Base-by-base conservation (phyloP, 2,113 vertebrate genomes). In the Callocephalon fimbriatum region DNA sequence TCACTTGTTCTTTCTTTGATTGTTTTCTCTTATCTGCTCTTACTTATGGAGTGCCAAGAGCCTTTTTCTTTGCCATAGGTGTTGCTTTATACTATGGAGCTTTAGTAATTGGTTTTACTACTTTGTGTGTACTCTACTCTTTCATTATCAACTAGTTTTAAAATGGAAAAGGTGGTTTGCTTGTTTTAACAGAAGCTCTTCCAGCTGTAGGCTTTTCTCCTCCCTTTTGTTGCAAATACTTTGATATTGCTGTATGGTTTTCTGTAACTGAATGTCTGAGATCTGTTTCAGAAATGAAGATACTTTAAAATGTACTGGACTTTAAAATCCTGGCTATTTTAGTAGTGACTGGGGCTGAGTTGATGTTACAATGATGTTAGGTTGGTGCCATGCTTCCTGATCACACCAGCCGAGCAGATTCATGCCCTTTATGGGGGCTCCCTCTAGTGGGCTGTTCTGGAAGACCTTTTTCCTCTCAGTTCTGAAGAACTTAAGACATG, bases 361-460 rank as follows among this genome's bases (percentile, higher is more conserved):
- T 72, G 13, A 18, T 87, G 74, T 50, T 53, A 18, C 7, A 19
- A 0, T 6, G 7, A 15, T 21, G 7, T 22, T 48, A 38, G 7
- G 27, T 50, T 84, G 87, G 70, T 65, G 51, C 47, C 8, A 2
- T 63, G 35, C 35, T 87, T 63, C 44, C 35, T 5, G 15, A 13
- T 29, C 4, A 4, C 25, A 66, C 26, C 9, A 26, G 50, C 56
- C 0, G 7, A 78, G 29, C 9, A 4, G 20, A 2, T 66, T 86
- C 50, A 70, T 84, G 61, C 72, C 42, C 47, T 96, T 78, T 77
- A 31, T 59, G 42, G 47, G 86, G 51, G 80, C 91, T 95, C 96
- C 95, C 95, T 95, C 94, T 97, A 96, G 96, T 51, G 94, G 87
- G 54, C 56, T 86, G 8, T 74, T 95, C 32, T 74, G 45, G 70